Evolutionary conservation across 2,888 invertebrate genomes (phyloP).

Genomic region (Drosophila kuntzei): DNA sequence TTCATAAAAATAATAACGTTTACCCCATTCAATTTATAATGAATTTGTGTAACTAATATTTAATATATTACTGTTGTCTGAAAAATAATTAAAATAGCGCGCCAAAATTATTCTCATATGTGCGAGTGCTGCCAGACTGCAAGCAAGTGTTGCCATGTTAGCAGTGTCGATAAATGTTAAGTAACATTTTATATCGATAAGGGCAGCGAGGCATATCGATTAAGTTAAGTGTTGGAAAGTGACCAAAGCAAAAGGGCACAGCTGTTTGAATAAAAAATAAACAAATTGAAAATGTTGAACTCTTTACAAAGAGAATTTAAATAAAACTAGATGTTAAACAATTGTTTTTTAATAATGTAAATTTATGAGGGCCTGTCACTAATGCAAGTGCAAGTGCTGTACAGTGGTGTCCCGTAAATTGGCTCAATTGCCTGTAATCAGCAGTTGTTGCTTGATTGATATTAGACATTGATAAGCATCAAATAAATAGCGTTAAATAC

Average conservation of each 20-base stretch:
- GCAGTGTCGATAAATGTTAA: background rate
- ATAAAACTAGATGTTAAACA: background rate
- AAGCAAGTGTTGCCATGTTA: too few relatives aligned
- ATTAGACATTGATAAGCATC: slow-evolving; percentile 44
- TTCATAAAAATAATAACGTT: too few relatives aligned
- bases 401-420: slow-evolving; percentile 7
- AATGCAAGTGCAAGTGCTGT: background rate
- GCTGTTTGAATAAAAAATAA: slow-evolving; percentile 24
- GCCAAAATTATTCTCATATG: too few relatives aligned
- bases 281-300: background rate
- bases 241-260: slow-evolving; percentile 17
- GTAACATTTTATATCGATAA: background rate
- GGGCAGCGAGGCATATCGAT: too few relatives aligned
- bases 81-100: too few relatives aligned
- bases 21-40: too few relatives aligned
- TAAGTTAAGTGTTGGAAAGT: slow-evolving; percentile 5
- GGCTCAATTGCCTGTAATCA: slow-evolving; percentile 24
- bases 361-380: background rate
- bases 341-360: background rate
- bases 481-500: slow-evolving; percentile 24
- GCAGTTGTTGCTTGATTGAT: slow-evolving; percentile 7
- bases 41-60: too few relatives aligned
- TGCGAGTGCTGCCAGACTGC: too few relatives aligned
- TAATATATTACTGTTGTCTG: too few relatives aligned
- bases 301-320: background rate